Conservation (phyloP, 2,888 invertebrate species). For the Nomada ruficornis region DNA sequence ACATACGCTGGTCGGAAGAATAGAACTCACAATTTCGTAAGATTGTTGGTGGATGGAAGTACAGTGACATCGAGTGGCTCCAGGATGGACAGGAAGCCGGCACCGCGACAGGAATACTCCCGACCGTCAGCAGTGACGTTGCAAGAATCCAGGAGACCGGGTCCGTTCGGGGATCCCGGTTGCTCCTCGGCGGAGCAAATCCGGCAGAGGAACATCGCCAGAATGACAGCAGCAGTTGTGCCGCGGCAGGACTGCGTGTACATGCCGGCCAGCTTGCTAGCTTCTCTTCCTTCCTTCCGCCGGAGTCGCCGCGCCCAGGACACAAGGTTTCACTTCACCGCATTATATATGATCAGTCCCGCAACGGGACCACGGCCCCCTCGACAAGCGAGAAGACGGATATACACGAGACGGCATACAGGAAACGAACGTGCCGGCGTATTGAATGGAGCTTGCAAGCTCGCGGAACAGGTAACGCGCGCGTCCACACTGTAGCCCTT, state of each 20-base stretch:
- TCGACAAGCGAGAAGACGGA: constrained; percentile 13
- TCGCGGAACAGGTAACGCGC: constrained; percentile 13
- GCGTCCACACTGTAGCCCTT: constrained; percentile 21
- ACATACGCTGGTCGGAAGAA: not conserved
- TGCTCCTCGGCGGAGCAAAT: constrained; percentile 49
- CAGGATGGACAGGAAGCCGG: constrained; percentile 74
- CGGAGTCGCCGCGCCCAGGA: constrained; percentile 69
- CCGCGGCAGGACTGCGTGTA: constrained; percentile 65
- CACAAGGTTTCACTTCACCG: constrained; percentile 60
- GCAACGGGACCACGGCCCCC: not conserved
- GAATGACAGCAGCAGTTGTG: constrained; percentile 57
- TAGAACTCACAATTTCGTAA: constrained; percentile 79
- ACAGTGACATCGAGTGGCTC: constrained; percentile 65
- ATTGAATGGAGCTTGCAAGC: constrained; percentile 25
- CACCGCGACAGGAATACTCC: constrained; percentile 76
- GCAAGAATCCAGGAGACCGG: constrained; percentile 63
- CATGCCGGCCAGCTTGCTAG: constrained; percentile 69
- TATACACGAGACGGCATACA: constrained; percentile 6
- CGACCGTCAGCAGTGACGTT: constrained; percentile 77
- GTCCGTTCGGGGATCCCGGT: constrained; percentile 25
- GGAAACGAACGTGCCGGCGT: constrained; percentile 12
- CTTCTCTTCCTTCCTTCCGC: constrained; percentile 48
- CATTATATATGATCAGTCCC: constrained; percentile 42
- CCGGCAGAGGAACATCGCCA: constrained; percentile 61
- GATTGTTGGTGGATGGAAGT: constrained; percentile 68